These are phyloP conservation scores for Microctenopoma stevenorrisi DNA, from an alignment of 2,797 vertebrate genomes.

Conservation along the genomic window DNA sequence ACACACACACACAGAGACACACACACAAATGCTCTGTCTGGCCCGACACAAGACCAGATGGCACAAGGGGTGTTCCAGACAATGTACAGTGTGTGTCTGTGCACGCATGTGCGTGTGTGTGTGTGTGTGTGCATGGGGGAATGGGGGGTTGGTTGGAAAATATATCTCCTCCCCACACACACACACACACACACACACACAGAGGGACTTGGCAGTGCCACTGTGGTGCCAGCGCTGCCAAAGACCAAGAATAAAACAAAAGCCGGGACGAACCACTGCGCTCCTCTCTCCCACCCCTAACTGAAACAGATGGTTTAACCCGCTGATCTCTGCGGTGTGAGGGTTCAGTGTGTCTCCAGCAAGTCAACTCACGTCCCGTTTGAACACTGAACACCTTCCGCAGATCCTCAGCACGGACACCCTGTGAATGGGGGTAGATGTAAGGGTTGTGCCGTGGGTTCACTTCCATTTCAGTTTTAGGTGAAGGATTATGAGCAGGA, in stretches of 20 bases:
- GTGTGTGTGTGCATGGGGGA: conserved; percentile 17
- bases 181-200: conserved; percentile 33
- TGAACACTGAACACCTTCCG: conserved; percentile 27
- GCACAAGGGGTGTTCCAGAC: conserved; percentile 81
- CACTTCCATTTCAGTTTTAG: background rate
- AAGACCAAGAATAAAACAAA: conserved; percentile 75
- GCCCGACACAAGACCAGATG: conserved; percentile 80
- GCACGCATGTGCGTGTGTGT: conserved; percentile 32
- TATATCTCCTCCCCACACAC: conserved; percentile 35
- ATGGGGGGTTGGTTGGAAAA: conserved; percentile 54
- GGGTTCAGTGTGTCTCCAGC: conserved; percentile 52
- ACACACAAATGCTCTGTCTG: conserved; percentile 63
- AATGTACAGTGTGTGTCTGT: conserved; percentile 74
- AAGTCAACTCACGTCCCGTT: conserved; percentile 41
- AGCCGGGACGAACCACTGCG: conserved; percentile 69
- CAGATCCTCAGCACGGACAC: background rate
- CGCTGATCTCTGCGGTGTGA: conserved; percentile 48
- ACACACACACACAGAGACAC: conserved; percentile 30
- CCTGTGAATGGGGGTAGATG: background rate
- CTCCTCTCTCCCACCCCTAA: conserved; percentile 42
- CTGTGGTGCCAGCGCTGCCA: conserved; percentile 68
- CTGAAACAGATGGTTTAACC: conserved; percentile 72
- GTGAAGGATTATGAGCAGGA: conserved; percentile 1
- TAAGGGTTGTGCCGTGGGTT: background rate
- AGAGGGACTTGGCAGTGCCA: conserved; percentile 74